phyloP scores from a whole-genome alignment of 2,113 vertebrate species.

The Ariopsis seemanni region DNA sequence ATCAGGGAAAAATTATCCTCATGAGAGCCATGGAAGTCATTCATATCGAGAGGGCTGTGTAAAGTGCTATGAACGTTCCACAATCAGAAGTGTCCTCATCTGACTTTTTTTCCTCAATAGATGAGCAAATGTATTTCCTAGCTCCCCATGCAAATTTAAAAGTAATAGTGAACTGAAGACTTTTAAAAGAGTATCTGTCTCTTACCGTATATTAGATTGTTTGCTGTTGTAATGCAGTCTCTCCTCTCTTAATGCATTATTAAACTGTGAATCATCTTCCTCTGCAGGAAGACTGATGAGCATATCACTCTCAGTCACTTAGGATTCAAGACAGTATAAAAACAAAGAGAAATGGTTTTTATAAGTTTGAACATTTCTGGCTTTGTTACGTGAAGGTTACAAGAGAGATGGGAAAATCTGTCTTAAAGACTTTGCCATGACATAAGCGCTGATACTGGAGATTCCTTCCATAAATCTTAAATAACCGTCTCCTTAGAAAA shows the following conservation, averaged over 20 bases:
- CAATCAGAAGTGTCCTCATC: slow-evolving; percentile 56
- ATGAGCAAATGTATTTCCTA: slow-evolving; percentile 45
- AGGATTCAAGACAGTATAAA: slow-evolving; percentile 30
- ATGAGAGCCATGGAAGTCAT: slow-evolving; percentile 53
- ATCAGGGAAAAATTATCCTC: slow-evolving; percentile 57
- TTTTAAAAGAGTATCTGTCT: slow-evolving; percentile 60
- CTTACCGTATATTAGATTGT: slow-evolving; percentile 31
- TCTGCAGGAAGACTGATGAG: slow-evolving; percentile 56
- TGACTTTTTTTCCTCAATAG: slow-evolving; percentile 40
- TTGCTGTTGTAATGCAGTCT: slow-evolving; percentile 56
- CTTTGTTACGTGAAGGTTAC: neutral
- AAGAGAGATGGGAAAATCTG: neutral
- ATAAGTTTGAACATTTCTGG: neutral
- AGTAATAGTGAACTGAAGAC: slow-evolving; percentile 59
- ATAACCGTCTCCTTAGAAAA: neutral
- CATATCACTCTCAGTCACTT: slow-evolving; percentile 50
- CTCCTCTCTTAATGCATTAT: slow-evolving; percentile 66
- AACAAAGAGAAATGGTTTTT: neutral
- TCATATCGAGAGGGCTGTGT: slow-evolving; percentile 46
- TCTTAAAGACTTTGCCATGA: neutral
- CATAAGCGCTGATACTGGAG: neutral
- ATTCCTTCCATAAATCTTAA: neutral
- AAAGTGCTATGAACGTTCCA: slow-evolving; percentile 54
- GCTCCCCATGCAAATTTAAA: slow-evolving; percentile 59
- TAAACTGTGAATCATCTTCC: slow-evolving; percentile 68